Conservation (phyloP, 2,797 vertebrate species). For the Gobionotothen gibberifrons region DNA sequence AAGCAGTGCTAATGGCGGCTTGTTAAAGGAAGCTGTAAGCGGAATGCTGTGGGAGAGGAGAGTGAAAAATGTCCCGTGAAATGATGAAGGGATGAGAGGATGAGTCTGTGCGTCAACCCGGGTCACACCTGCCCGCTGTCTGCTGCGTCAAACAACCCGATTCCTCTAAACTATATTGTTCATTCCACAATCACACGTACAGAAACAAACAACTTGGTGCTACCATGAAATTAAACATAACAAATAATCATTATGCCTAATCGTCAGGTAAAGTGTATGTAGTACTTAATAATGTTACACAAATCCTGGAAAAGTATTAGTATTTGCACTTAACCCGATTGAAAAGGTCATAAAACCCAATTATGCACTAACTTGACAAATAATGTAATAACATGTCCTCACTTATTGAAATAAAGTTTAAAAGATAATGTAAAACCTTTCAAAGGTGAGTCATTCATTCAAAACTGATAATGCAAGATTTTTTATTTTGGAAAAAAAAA, state of each 20-base stretch:
- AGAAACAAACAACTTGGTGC: background rate
- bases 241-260: background rate
- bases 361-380: no score
- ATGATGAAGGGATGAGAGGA: slow-evolving; percentile 55
- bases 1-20: slow-evolving; percentile 78
- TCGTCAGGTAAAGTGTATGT: no score
- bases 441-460: no score
- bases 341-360: no score
- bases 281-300: no score
- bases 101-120: slow-evolving; percentile 25
- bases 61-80: slow-evolving; percentile 78
- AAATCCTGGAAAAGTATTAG: no score
- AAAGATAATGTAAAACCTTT: no score
- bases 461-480: no score
- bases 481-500: no score
- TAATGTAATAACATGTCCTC: no score
- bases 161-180: background rate
- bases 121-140: slow-evolving; percentile 7
- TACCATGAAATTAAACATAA: background rate
- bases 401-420: no score
- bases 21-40: slow-evolving; percentile 83
- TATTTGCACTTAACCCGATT: no score
- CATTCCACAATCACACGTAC: slow-evolving; percentile 17
- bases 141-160: background rate
- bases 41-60: slow-evolving; percentile 83